Evolutionary conservation across 2,888 invertebrate genomes (phyloP), one percentile per base, ranked within the genome.

Genomic region (Hemistola chrysoprasaria): DNA sequence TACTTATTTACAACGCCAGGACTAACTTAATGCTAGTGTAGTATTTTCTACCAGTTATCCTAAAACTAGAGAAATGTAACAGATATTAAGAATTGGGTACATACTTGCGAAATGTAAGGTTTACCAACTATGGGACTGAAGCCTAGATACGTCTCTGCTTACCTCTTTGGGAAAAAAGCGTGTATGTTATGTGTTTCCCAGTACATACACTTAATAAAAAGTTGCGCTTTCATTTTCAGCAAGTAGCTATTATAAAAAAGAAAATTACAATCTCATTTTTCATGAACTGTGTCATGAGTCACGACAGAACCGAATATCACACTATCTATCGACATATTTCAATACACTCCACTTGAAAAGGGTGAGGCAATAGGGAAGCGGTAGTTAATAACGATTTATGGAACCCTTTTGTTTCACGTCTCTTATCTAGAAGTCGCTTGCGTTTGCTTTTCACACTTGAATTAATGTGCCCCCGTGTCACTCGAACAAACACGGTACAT

Each of bases 341-440:
- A 58, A 62, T 60, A 64, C 68, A 68, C 72, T 75, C 67, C 57
- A 65, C 57, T 66, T 69, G 71, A 77, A 77, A 78, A 73, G 72
- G 79, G 77, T 62, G 69, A 63, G 70, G 68, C 70, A 16, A 16
- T 16, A 16, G 16, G 16, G 16, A 16, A 16, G 63, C 61, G 72
- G 75, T 73, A 78, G 78, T 82, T 81, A 81, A 83, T 82, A 82
- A 81, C 80, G 84, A 86, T 87, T 85, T 86, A 86, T 83, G 76
- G 74, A 73, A 75, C 81, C 83, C 82, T 81, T 83, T 87, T 85
- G 85, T 86, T 82, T 79, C 71, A 67, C 63, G 68, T 66, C 77
- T 80, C 77, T 81, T 85, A 84, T 86, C 84, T 81, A 59, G 62
- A 67, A 71, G 22, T 43, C 43, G 43, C 69, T 69, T 78, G 81